These are phyloP conservation scores for Molanna angustata DNA, from an alignment of 2,888 invertebrate species.

Conservation along the genomic window DNA sequence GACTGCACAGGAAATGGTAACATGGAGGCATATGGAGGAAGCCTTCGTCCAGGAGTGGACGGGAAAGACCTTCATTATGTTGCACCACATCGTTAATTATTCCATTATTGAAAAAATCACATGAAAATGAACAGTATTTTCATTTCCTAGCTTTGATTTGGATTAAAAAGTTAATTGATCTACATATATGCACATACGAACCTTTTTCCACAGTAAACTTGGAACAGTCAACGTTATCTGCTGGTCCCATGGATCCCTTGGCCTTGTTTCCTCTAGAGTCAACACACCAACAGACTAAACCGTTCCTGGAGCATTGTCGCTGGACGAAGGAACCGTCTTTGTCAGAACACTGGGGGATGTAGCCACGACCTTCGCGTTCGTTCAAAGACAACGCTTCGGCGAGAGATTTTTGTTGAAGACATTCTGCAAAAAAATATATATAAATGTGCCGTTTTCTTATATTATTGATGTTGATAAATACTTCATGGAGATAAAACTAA, in stretches of 20 bases:
- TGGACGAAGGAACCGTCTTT: conserved; percentile 68
- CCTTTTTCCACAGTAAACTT: conserved; percentile 11
- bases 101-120: too few species aligned
- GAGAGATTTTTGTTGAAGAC: conserved; percentile 73
- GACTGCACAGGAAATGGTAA: too few species aligned
- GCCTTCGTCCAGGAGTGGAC: too few species aligned
- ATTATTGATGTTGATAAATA: too few species aligned
- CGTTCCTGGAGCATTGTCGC: conserved; percentile 80
- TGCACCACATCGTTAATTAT: too few species aligned
- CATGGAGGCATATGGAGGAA: too few species aligned
- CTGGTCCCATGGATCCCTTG: conserved; percentile 76
- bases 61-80: too few species aligned
- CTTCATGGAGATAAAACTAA: too few species aligned
- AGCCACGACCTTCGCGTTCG: conserved; percentile 78
- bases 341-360: conserved; percentile 75
- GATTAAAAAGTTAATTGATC: too few species aligned
- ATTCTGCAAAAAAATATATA: conserved; percentile 44
- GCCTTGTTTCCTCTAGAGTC: conserved; percentile 75
- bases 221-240: conserved; percentile 64
- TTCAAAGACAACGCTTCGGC: conserved; percentile 74
- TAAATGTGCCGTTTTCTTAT: too few species aligned
- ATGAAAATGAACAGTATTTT: too few species aligned
- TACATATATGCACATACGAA: background rate
- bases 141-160: too few species aligned
- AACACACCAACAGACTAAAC: conserved; percentile 86